These are phyloP conservation scores for Eulimnadia texana DNA, from an alignment of 1,140 invertebrate species.

Conservation along the genomic window DNA sequence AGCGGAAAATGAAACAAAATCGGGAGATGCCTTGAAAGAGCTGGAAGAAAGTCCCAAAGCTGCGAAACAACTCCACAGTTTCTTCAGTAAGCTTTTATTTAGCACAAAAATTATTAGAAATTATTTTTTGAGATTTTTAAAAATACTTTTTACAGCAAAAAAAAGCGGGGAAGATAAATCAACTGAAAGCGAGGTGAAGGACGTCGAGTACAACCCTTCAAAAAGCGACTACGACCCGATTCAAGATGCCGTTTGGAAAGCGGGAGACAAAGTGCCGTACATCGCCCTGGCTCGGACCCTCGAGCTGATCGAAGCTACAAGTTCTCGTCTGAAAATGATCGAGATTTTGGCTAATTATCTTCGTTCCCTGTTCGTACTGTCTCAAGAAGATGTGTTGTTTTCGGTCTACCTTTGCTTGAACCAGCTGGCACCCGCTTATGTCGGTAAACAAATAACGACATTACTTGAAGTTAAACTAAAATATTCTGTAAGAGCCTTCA, in stretches of 20 bases:
- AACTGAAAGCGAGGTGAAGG: not conserved
- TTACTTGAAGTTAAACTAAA: no score
- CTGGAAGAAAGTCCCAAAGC: not conserved
- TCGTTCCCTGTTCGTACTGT: conserved; percentile 74
- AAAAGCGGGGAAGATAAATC: not conserved
- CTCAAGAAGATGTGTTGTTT: conserved; percentile 71
- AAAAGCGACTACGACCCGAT: conserved; percentile 72
- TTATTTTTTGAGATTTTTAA: no score
- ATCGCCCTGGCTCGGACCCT: conserved; percentile 79
- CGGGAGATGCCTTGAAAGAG: not conserved
- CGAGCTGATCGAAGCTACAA: conserved; percentile 77
- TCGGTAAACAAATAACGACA: conserved; percentile 39
- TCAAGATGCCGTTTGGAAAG: conserved; percentile 74
- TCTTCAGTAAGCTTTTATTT: not conserved
- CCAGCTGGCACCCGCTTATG: conserved; percentile 85
- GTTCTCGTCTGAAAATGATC: conserved; percentile 80
- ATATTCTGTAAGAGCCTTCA: not conserved
- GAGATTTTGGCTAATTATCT: conserved; percentile 90
- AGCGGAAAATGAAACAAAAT: conserved; percentile 1
- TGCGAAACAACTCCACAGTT: conserved; percentile 1
- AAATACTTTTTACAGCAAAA: no score
- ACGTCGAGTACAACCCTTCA: conserved; percentile 54
- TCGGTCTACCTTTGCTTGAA: conserved; percentile 93
- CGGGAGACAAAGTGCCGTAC: conserved; percentile 71
- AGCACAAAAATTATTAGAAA: not conserved